Evolutionary conservation across 2,888 invertebrate genomes (phyloP).

Genomic region (Hartigia nigra): DNA sequence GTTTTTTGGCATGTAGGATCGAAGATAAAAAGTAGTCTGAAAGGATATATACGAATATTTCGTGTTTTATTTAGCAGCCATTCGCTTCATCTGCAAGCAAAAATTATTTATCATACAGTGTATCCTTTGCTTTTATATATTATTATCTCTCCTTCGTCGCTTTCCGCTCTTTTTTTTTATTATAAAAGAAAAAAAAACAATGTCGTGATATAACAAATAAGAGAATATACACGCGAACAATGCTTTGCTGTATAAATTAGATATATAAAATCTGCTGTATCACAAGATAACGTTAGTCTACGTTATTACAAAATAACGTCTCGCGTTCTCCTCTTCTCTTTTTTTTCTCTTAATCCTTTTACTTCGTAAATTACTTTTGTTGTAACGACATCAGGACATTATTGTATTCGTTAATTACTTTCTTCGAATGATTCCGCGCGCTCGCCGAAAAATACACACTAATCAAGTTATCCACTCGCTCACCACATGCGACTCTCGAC

Average conservation of each 20-base stretch:
- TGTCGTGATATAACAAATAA: conserved; percentile 5
- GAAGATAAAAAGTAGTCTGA: no score
- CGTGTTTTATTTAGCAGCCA: conserved; percentile 10
- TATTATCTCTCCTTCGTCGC: no score
- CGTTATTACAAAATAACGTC: conserved; percentile 18
- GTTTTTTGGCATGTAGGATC: no score
- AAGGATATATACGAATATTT: not conserved
- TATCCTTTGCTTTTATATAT: not conserved
- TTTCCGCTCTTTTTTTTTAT: not conserved
- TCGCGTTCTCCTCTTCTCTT: conserved; percentile 9
- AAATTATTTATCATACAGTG: not conserved
- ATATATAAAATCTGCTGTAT: conserved; percentile 46
- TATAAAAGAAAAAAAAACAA: not conserved
- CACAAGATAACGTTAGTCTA: conserved; percentile 37
- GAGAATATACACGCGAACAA: conserved; percentile 11
- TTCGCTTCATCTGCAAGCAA: not conserved
- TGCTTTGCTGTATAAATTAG: conserved; percentile 38
- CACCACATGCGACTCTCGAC: no score
- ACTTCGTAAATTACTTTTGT: conserved; percentile 17
- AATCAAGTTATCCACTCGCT: no score
- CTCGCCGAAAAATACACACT: no score
- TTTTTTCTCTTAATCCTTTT: conserved; percentile 15
- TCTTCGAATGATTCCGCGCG: not conserved
- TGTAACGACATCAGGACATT: conserved; percentile 16
- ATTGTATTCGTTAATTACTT: conserved; percentile 9